Evolutionary conservation across 2,113 vertebrate species (phyloP), one percentile per base, ranked within the genome.

Genomic region (Lontra canadensis): DNA sequence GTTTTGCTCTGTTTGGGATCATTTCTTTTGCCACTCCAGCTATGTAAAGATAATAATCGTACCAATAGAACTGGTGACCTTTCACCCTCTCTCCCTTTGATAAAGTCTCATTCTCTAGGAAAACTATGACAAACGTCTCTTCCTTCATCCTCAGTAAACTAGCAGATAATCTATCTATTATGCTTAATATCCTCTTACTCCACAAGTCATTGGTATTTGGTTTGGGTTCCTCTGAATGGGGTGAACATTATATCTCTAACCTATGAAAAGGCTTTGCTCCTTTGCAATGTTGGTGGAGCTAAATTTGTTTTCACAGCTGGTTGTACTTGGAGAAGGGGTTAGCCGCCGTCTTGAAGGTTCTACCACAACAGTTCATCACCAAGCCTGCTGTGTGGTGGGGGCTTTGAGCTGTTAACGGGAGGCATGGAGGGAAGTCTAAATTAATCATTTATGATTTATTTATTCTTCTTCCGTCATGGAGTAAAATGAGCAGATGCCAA

Each of bases 291-390:
- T 99, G 98, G 98, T 99, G 98, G 98, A 99, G 98, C 98, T 99
- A 98, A 98, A 99, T 99, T 99, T 99, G 99, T 99, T 99, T 99
- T 99, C 98, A 99, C 99, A 99, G 99, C 99, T 99, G 99, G 99
- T 99, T 99, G 99, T 99, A 99, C 99, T 99, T 99, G 99, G 98
- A 99, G 98, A 99, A 98, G 98, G 42, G 98, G 98, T 99, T 99
- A 99, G 99, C 99, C 99, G 98, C 99, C 99, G 98, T 99, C 99
- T 98, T 99, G 98, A 99, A 99, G 99, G 98, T 99, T 99, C 99
- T 99, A 99, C 98, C 98, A 96, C 98, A 99, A 98, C 99, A 99
- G 99, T 99, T 99, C 99, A 99, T 99, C 98, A 98, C 98, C 97
- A 98, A 98, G 98, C 98, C 97, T 98, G 98, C 98, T 99, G 98